Percentiles rank a stretch among this genome's conserved stretches.
Evolutionary conservation across 2,797 vertebrate genomes (phyloP).

Genomic region (Lepus oiostolus): DNA sequence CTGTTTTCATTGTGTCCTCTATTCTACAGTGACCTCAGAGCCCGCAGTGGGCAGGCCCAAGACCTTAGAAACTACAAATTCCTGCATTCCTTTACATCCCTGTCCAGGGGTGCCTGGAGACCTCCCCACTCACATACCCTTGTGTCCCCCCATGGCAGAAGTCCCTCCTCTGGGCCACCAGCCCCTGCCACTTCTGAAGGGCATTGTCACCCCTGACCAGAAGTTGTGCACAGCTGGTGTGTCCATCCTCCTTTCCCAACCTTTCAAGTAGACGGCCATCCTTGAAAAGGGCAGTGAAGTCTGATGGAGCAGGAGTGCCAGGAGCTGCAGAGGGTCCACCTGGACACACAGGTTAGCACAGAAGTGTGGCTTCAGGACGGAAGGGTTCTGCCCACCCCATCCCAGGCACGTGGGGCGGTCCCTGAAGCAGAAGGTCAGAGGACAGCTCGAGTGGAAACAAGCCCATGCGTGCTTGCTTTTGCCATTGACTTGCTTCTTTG

Average conservation of each 20-base stretch:
- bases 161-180: neutral
- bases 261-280: neutral
- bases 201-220: neutral
- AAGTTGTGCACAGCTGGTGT: neutral
- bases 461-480: neutral
- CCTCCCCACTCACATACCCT: neutral
- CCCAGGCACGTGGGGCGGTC: neutral
- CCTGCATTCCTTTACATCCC: neutral
- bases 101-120: neutral
- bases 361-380: neutral
- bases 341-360: neutral
- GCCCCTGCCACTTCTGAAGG: neutral
- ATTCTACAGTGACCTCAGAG: neutral
- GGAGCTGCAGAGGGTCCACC: neutral
- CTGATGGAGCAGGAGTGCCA: neutral
- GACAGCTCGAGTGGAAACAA: neutral
- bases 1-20: neutral
- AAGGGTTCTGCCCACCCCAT: no score
- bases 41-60: neutral
- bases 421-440: neutral
- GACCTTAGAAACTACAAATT: neutral
- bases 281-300: neutral
- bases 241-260: neutral
- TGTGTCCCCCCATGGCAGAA: neutral
- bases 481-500: neutral